Evolutionary conservation across 2,797 vertebrate species (phyloP), one percentile per base, ranked within the genome.

Genomic region (Protonibea diacanthus): DNA sequence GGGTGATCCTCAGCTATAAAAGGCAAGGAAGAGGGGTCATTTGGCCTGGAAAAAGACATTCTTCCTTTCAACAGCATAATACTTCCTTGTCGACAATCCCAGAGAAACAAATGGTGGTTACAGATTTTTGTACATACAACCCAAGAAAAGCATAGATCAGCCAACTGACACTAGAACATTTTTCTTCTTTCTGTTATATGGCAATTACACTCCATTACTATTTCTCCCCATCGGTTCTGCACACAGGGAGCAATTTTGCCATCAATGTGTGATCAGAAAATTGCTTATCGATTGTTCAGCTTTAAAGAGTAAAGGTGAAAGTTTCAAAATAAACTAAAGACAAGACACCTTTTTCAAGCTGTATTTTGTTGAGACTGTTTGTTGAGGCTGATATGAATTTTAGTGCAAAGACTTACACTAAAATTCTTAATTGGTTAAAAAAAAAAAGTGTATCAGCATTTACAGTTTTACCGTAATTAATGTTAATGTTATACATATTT

Each of bases 1-100:
- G 70, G 67, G 80, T 78, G 87, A 90, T 91, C 78, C 78, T 88
- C 81, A 25, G 73, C 92, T 92, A 92, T 91, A 93, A 92, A 94
- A 94, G 92, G 92, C 76, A 92, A 90, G 86, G 80, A 74, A 51
- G 71, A 81, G 64, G 74, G 82, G 81, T 83, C 79, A 80, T 75
- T 80, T 75, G 80, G 80, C 69, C 21, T 45, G 78, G 75, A 84
- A 90, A 87, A 85, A 84, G 44, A 80, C 84, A 90, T 90, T 92
- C 76, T 81, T 85, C 82, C 51, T 71, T 68, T 72, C 62, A 75
- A 29, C 44, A 20, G 64, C 68, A 9, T 62, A 77, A 53, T 73
- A 70, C 56, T 49, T 75, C 61, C 60, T 83, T 61, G 63, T 71
- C 59, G 23, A 44, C 38, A 65, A 52, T 74, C 77, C 62, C 33